phyloP scores from a whole-genome alignment of 2,888 invertebrate species.

The Gortyna flavago region DNA sequence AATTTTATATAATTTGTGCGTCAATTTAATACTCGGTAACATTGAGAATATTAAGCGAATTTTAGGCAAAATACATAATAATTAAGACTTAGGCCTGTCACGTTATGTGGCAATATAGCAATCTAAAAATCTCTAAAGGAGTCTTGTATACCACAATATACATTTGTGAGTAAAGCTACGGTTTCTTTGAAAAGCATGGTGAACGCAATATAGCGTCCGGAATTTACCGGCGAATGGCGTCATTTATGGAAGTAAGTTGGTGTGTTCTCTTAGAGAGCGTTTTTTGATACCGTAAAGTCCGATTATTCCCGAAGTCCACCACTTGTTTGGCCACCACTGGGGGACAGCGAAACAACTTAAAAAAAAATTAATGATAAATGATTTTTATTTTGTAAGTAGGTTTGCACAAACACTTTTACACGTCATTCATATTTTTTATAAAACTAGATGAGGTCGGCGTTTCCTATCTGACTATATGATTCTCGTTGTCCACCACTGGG shows the following conservation, averaged over 20 bases:
- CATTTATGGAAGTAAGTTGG: not conserved
- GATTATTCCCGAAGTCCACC: no score
- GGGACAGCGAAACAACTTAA: no score
- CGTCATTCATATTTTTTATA: no score
- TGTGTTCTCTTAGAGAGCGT: not conserved
- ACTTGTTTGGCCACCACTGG: no score
- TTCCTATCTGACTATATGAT: no score
- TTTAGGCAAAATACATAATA: not conserved
- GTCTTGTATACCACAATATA: not conserved
- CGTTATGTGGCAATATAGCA: not conserved
- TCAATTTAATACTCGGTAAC: conserved; percentile 4
- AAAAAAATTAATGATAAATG: no score
- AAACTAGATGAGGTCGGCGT: no score
- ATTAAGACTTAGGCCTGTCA: not conserved
- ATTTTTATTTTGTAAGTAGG: no score
- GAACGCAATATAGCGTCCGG: not conserved
- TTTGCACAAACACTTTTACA: no score
- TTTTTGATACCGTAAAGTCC: not conserved
- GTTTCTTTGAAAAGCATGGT: not conserved
- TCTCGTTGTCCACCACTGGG: no score
- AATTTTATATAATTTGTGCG: conserved; percentile 6
- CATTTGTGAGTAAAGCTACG: not conserved
- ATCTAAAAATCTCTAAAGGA: not conserved
- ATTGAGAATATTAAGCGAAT: not conserved
- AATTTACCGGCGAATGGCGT: not conserved